Base-by-base conservation (phyloP, 2,888 invertebrate species). In the Polydesmus complanatus region DNA sequence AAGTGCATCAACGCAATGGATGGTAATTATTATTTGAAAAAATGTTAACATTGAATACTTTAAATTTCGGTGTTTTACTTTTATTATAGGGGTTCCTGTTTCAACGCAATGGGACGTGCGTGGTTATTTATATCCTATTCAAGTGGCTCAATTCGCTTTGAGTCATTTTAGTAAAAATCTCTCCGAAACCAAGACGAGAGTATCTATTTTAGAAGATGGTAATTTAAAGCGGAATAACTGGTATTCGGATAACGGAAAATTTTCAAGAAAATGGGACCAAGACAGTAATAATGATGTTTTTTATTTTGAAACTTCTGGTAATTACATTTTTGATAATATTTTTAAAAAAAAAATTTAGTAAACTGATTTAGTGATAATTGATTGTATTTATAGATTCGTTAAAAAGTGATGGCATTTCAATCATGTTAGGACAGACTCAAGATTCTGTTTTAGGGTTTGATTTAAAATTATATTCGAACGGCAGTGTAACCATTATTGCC, bases 41-140 rank as follows among this genome's bases (percentile, higher is more conserved):
- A 54, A 23, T 55, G n/a, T 27, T 54, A 25, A 54, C 23, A n/a
- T n/a, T n/a, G n/a, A 47, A 54, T 21, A 21, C 21, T 54, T 54
- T 54, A 19, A n/a, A n/a, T n/a, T n/a, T n/a, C n/a, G n/a, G n/a
- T n/a, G n/a, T n/a, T n/a, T n/a, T n/a, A n/a, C n/a, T n/a, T n/a
- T n/a, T 51, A 51, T 8, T 27, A 25, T 66, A 77, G 78, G 77
- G 54, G 93, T 95, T 19, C 95, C 95, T 0, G 85, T 95, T 59
- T 92, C 92, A n/a, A 91, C 88, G 0, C 95, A 95, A 72, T 98
- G 98, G 98, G 90, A 93, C 68, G 85, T 87, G 47, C 83, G 84
- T 64, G 97, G 97, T 0, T 96, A 97, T 74, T 93, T 86, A 74
- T 98, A 98, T 76, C 95, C 97, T 0, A 97, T 95, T 1, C 97